Base-by-base conservation (phyloP, 2,888 invertebrate species). In the Agrenia bidenticulata region DNA sequence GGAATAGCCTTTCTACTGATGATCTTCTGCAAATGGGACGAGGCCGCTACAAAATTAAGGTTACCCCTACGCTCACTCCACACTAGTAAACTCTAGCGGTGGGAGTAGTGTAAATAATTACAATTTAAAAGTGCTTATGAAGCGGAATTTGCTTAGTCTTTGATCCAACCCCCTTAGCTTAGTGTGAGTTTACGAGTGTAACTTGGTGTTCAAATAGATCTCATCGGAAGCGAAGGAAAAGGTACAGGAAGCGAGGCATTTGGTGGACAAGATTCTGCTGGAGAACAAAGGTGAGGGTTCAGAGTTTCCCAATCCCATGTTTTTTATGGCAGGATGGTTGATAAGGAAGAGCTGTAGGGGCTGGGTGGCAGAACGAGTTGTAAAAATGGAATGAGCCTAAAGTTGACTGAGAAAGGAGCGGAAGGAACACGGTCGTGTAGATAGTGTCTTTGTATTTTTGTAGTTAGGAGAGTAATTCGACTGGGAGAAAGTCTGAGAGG, bases 231-330 rank as follows among this genome's bases (percentile, higher is more conserved):
- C 86, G 0, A 81, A 83, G 72, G 79, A 81, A 51, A 81, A 81
- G 41, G 84, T 87, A 1, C 78, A 77, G 9, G 83, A 82, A 69
- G 81, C 85, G 0, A 78, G 86, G 63, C 78, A 79, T 1, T 77
- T 87, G 45, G 80, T 87, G 32, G 86, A 86, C 58, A 82, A 83
- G 62, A 84, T 86, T 66, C 79, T 87, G 2, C 79, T 80, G 41
- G 84, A 85, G 74, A 84, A 85, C 69, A 83, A 83, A 82, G 83
- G 85, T 85, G 73, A 63, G 74, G 56, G 17, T 45, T 51, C 15
- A 21, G 19, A 45, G 2, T 45, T 42, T 24, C 32, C 32, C 32
- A 32, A 32, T 32, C 11, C 11, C 5, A 32, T 32, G 32, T 32
- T 32, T 32, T n/a, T 32, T 7, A 32, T 7, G 32, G 11, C 32